Evolutionary conservation across 2,888 invertebrate genomes (phyloP), one percentile per base, ranked within the genome.

Genomic region (Drosophila fungiperda): DNA sequence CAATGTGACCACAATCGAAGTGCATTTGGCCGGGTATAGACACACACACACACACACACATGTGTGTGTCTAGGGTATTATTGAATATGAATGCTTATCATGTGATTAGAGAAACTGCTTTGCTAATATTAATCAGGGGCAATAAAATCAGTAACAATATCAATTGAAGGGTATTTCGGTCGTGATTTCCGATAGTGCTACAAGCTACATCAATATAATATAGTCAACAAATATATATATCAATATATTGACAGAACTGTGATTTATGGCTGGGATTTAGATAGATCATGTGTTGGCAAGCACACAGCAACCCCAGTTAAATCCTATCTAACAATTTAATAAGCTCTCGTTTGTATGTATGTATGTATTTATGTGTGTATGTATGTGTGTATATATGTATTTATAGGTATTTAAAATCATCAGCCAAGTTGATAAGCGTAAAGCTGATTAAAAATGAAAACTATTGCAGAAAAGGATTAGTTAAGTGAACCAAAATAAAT

Each of bases 401-500:
- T 3, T 2, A 33, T 4, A 49, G 3, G 45, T 29, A 23, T n/a
- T n/a, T 48, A 36, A 23, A 38, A 32, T 29, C 50, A 42, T 53
- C 42, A 32, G 42, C n/a, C n/a, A 53, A 55, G 52, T 49, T 54
- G 77, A 74, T 84, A 78, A 82, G 69, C 83, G 84, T 42, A 87
- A 87, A 87, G 89, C 87, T 87, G 87, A 89, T 87, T 87, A 89
- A 85, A 74, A 80, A 73, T 77, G 83, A 76, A 87, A 89, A 87
- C 87, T 88, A 88, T 88, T 89, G 86, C 83, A 60, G 76, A 80
- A 83, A 78, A 74, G 87, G 87, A 90, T 90, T 89, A 88, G 90
- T 83, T 80, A 89, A 89, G 89, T 90, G 90, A 89, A 90, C 90
- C 90, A 82, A 78, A 87, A 83, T 87, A 89, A 89, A 89, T 88